Base-by-base conservation (phyloP, 2,113 vertebrate species). In the Parus major region DNA sequence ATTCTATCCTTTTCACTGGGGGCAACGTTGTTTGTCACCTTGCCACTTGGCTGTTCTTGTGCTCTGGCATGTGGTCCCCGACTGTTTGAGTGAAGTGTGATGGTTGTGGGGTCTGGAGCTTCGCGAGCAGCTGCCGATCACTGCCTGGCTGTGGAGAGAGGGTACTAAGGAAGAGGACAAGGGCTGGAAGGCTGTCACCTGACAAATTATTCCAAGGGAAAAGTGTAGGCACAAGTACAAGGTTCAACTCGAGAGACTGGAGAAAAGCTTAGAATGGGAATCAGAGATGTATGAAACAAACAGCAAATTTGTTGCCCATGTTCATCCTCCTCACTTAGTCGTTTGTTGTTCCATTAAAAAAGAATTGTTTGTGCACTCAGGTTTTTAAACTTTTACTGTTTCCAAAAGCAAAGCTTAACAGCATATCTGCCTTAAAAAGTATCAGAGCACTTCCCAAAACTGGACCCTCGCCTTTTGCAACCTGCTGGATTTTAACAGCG, bases 1-100 rank as follows among this genome's bases (percentile, higher is more conserved):
- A 94, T 92, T 95, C 91, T 89, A 95, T 97, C 89, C 76, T 93
- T 86, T 96, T 87, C 86, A 72, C 46, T 79, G 57, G 41, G 83
- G 93, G 89, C 42, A 82, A 41, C 86, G 42, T 63, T 87, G 46
- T 87, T 91, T 95, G 93, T 92, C 77, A 72, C 36, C 36, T 82
- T 91, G 83, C 89, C 91, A 92, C 53, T 93, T 95, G 94, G 83
- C 94, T 93, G 81, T 87, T 92, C 78, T 65, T 52, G 69, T 4
- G 3, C 31, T 61, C 57, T 95, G 89, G 84, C 73, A 50, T 27
- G 49, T 2, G 41, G 46, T 63, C 42, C 68, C 47, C 1, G 0
- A 11, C 47, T 50, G 39, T 72, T 61, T 80, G 46, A 89, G 76
- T 27, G 41, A 36, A 64, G 36, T 0, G 0, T 16, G 75, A 42